phyloP scores from a whole-genome alignment of 2,797 vertebrate genomes.

The Acridotheres tristis region DNA sequence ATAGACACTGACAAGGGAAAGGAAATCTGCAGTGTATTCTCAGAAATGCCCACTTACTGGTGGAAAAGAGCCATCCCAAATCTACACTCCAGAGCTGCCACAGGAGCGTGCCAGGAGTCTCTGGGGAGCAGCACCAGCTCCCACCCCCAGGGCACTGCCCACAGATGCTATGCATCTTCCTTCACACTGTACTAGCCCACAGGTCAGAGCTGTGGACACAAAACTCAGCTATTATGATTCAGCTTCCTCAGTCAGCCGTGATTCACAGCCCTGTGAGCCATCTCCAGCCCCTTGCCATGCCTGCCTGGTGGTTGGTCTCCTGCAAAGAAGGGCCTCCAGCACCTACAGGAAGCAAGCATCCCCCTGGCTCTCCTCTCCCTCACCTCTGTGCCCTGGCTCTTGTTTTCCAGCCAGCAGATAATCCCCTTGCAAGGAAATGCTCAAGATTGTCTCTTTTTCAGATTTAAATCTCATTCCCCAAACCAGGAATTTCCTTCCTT shows the following conservation, averaged over 20 bases:
- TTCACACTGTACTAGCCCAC: background rate
- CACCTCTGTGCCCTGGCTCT: background rate
- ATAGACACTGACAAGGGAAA: background rate
- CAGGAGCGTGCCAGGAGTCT: fast-evolving
- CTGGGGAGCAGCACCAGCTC: background rate
- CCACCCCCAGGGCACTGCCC: background rate
- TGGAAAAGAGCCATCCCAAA: background rate
- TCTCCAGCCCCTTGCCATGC: background rate
- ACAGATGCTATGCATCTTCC: fast-evolving
- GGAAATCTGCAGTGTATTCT: background rate
- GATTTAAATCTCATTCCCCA: background rate
- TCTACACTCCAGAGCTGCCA: background rate
- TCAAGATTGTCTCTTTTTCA: background rate
- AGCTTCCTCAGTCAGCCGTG: background rate
- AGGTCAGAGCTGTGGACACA: background rate
- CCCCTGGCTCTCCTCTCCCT: fast-evolving
- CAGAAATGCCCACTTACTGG: background rate
- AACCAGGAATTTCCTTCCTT: constrained; percentile 27
- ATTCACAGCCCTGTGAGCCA: background rate
- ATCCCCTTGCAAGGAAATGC: background rate
- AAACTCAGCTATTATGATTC: background rate
- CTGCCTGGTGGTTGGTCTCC: background rate
- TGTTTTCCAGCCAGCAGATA: background rate
- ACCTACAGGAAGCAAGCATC: background rate
- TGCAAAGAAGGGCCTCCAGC: background rate